phyloP scores from a whole-genome alignment of 2,888 invertebrate genomes.

The Colletes collaris region DNA sequence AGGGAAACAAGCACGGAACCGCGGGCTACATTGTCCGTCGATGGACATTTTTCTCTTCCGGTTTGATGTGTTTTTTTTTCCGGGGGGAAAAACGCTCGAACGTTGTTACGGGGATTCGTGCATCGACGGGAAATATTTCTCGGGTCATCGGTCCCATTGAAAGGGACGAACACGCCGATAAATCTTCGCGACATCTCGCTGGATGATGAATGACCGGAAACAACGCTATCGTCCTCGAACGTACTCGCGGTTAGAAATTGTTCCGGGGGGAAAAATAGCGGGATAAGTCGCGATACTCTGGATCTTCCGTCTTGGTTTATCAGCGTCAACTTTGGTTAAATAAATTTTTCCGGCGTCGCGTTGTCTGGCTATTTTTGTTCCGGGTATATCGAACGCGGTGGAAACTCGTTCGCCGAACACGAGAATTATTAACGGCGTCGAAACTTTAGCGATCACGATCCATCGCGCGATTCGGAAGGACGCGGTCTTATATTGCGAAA shows the following conservation, averaged over 20 bases:
- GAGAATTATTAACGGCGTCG: slow-evolving; percentile 14
- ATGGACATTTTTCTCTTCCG: slow-evolving; percentile 4
- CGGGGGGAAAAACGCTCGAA: background rate
- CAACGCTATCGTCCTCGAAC: background rate
- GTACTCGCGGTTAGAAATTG: background rate
- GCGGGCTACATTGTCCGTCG: background rate
- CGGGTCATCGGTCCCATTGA: background rate
- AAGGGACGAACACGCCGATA: background rate
- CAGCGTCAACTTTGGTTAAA: too few species aligned
- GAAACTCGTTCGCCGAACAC: background rate
- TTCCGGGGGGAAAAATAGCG: too few species aligned
- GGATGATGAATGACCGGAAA: background rate
- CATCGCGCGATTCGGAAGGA: slow-evolving; percentile 3
- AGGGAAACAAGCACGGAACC: background rate
- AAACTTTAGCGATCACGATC: slow-evolving; percentile 28
- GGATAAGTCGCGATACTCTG: too few species aligned
- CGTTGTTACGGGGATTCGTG: background rate
- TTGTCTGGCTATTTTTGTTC: background rate
- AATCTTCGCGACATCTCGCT: background rate
- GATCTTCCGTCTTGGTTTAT: too few species aligned
- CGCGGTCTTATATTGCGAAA: slow-evolving; percentile 36
- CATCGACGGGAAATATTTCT: slow-evolving; percentile 15
- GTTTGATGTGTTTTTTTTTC: background rate
- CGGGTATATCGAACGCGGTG: background rate
- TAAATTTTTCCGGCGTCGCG: too few species aligned